A percentile compares a stretch with the other conserved stretches of the same genome.
Conservation (phyloP, 2,113 vertebrate species). For the Phodopus roborovskii region DNA sequence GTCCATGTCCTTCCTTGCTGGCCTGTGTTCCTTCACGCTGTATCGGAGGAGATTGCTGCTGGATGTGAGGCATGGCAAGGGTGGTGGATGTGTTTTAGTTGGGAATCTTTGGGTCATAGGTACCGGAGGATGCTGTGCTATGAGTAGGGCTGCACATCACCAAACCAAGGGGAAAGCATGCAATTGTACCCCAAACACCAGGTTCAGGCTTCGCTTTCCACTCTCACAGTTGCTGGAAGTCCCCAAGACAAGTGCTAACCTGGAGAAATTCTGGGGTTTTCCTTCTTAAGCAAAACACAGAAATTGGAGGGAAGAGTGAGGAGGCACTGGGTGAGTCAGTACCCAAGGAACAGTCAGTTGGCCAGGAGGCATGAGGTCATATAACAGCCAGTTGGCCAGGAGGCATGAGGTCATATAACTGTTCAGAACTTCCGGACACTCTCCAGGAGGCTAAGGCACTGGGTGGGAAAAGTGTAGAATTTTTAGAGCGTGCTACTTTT, state of each 20-base stretch:
- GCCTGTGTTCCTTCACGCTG: neutral
- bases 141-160: neutral
- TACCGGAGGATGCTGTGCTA: neutral
- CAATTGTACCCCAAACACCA: neutral
- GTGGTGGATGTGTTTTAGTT: neutral
- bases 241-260: neutral
- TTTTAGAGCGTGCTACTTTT: neutral
- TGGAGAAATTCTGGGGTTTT: conserved; percentile 38
- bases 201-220: neutral
- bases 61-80: neutral
- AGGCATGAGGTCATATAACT: neutral
- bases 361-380: neutral
- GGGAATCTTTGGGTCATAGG: neutral
- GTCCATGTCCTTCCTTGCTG: neutral
- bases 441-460: neutral
- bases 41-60: neutral
- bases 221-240: neutral
- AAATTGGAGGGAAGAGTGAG: conserved; percentile 23
- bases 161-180: neutral
- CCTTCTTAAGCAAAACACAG: neutral
- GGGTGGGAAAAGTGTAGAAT: neutral
- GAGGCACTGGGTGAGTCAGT: neutral
- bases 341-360: neutral
- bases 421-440: neutral
- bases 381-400: neutral